These are phyloP conservation scores for Sisyra terminalis DNA, from an alignment of 2,888 invertebrate genomes.

Conservation along the genomic window DNA sequence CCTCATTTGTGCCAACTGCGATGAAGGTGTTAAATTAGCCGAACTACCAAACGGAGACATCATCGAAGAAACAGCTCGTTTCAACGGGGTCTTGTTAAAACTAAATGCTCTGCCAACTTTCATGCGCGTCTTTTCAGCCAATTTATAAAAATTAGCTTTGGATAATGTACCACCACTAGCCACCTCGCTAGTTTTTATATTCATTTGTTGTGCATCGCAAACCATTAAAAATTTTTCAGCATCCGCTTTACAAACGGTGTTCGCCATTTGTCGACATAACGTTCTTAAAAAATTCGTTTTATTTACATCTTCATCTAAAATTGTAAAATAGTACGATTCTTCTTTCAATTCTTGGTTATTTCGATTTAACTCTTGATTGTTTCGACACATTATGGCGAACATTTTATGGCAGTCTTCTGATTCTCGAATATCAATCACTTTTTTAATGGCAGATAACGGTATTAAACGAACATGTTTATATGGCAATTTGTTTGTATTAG, in stretches of 20 bases:
- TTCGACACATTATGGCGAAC: slow-evolving; percentile 78
- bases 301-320: slow-evolving; percentile 67
- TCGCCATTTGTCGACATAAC: slow-evolving; percentile 81
- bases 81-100: slow-evolving; percentile 89
- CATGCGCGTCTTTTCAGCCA: slow-evolving; percentile 66
- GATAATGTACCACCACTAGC: slow-evolving; percentile 68
- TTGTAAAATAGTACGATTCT: slow-evolving; percentile 72
- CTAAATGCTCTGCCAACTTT: slow-evolving; percentile 90
- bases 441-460: slow-evolving; percentile 74
- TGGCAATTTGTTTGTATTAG: slow-evolving; percentile 26
- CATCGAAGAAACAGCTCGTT: slow-evolving; percentile 88
- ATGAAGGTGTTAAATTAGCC: slow-evolving; percentile 65
- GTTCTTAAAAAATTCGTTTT: slow-evolving; percentile 67
- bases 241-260: slow-evolving; percentile 83
- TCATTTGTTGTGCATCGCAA: slow-evolving; percentile 65
- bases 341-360: slow-evolving; percentile 77
- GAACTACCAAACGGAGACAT: slow-evolving; percentile 82
- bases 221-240: slow-evolving; percentile 67
- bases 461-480: slow-evolving; percentile 85
- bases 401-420: slow-evolving; percentile 79
- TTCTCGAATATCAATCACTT: slow-evolving; percentile 80
- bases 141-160: slow-evolving; percentile 63
- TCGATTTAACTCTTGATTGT: slow-evolving; percentile 67
- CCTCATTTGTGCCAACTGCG: slow-evolving; percentile 72
- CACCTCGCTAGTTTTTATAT: slow-evolving; percentile 78